Conservation (phyloP, 2,888 invertebrate genomes). For the Fragum fragum region DNA sequence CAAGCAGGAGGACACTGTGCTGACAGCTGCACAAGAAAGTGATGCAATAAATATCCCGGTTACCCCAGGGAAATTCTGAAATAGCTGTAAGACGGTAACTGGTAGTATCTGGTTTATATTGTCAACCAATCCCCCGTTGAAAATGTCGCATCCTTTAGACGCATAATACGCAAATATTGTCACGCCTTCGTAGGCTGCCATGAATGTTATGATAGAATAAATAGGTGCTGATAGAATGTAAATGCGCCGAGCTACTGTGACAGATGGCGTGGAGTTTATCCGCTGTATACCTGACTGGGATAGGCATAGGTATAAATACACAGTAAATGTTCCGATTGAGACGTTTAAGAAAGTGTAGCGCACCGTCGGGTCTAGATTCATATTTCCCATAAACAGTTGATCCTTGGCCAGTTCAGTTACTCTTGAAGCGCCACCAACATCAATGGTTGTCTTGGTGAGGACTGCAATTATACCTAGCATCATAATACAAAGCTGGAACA, state of each 20-base stretch:
- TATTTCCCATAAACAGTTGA: constrained; percentile 22
- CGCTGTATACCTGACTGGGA: constrained; percentile 53
- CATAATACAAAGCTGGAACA: constrained; percentile 48
- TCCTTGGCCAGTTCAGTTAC: neutral
- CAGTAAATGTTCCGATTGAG: constrained; percentile 32
- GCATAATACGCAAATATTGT: constrained; percentile 50
- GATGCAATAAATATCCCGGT: constrained; percentile 54
- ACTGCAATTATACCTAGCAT: constrained; percentile 43
- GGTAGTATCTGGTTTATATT: constrained; percentile 52
- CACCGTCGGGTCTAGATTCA: constrained; percentile 42
- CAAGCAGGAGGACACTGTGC: constrained; percentile 50
- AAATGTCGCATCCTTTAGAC: constrained; percentile 45
- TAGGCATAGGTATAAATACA: constrained; percentile 22
- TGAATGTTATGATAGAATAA: constrained; percentile 3
- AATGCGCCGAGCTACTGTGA: constrained; percentile 12
- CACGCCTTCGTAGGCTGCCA: constrained; percentile 39
- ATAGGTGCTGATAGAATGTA: constrained; percentile 36
- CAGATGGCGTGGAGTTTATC: constrained; percentile 35
- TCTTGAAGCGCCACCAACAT: constrained; percentile 21
- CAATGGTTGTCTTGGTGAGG: constrained; percentile 33
- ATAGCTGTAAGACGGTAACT: constrained; percentile 41
- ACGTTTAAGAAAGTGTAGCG: constrained; percentile 43
- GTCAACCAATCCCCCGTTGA: constrained; percentile 22
- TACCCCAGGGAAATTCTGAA: constrained; percentile 41
- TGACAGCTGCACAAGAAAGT: constrained; percentile 53